Percentiles rank a stretch among this genome's conserved stretches.
Evolutionary conservation across 2,888 invertebrate species (phyloP).

Genomic region (Urechis unicinctus): DNA sequence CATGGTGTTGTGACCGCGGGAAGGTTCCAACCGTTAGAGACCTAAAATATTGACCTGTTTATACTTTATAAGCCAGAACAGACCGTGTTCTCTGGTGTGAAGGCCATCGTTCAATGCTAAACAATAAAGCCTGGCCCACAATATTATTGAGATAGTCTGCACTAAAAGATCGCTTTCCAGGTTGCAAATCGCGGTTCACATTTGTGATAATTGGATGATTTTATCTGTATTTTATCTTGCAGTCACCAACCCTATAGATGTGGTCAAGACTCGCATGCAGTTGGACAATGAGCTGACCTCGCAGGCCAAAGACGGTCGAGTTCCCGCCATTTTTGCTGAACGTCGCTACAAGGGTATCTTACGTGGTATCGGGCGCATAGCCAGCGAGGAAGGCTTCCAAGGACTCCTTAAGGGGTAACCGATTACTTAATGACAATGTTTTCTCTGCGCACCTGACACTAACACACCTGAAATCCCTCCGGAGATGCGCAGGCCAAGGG

Average conservation of each 20-base stretch:
- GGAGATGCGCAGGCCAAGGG: too few relatives aligned
- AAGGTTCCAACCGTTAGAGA: too few relatives aligned
- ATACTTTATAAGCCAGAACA: too few relatives aligned
- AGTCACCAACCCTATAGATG: slow-evolving; percentile 40
- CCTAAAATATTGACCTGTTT: too few relatives aligned
- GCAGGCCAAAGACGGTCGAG: slow-evolving; percentile 18
- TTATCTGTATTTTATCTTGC: slow-evolving; percentile 7
- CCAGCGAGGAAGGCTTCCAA: slow-evolving; percentile 30
- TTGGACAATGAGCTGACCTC: slow-evolving; percentile 31
- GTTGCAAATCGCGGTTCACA: background rate
- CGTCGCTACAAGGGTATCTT: slow-evolving; percentile 34
- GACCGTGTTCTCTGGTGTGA: too few relatives aligned
- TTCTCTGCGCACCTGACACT: too few relatives aligned
- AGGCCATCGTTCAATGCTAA: background rate
- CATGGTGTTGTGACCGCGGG: too few relatives aligned
- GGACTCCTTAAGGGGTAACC: slow-evolving; percentile 36
- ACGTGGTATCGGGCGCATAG: slow-evolving; percentile 25
- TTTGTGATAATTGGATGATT: too few relatives aligned
- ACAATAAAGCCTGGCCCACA: background rate
- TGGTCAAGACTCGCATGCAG: slow-evolving; percentile 39
- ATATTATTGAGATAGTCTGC: too few relatives aligned
- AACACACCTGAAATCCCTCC: too few relatives aligned
- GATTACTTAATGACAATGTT: background rate
- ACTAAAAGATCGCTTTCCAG: too few relatives aligned
- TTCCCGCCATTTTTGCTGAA: too few relatives aligned